Percentiles rank a stretch among this genome's conserved stretches.
These are phyloP conservation scores for Chanos chanos DNA, from an alignment of 2,797 vertebrate species.

Conservation along the genomic window DNA sequence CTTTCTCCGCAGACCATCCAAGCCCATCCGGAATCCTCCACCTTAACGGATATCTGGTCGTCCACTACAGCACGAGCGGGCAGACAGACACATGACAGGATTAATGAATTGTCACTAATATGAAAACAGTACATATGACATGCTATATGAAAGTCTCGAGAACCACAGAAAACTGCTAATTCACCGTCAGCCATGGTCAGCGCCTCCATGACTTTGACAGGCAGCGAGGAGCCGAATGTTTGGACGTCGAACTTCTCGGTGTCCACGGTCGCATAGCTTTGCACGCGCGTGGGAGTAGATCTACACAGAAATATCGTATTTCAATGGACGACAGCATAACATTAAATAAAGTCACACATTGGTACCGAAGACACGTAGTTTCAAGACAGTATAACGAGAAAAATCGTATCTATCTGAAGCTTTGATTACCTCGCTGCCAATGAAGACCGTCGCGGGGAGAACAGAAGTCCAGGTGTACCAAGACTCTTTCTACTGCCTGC, in stretches of 20 bases:
- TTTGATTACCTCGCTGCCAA: slow-evolving; percentile 57
- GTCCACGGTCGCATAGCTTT: slow-evolving; percentile 74
- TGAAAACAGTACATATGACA: neutral
- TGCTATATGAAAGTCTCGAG: too few species aligned
- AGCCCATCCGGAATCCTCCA: slow-evolving; percentile 89
- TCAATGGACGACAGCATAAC: neutral
- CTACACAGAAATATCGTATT: slow-evolving; percentile 55
- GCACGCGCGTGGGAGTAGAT: slow-evolving; percentile 80
- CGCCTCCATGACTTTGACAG: slow-evolving; percentile 94
- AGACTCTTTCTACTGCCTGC: slow-evolving; percentile 59
- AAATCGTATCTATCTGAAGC: neutral
- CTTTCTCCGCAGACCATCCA: slow-evolving; percentile 88
- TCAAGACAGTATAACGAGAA: neutral
- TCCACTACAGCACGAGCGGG: slow-evolving; percentile 61
- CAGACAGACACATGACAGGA: neutral
- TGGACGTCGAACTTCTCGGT: slow-evolving; percentile 85
- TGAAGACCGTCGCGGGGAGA: slow-evolving; percentile 65
- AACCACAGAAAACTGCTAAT: slow-evolving; percentile 2
- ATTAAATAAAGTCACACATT: neutral
- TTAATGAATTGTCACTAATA: too few species aligned
- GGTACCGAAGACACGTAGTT: neutral
- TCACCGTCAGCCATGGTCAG: slow-evolving; percentile 83
- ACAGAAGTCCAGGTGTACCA: slow-evolving; percentile 54
- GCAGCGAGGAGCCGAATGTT: slow-evolving; percentile 87
- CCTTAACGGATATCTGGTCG: slow-evolving; percentile 80